These are phyloP conservation scores for Drosophila algonquin DNA, from an alignment of 2,888 invertebrate species.

Conservation along the genomic window DNA sequence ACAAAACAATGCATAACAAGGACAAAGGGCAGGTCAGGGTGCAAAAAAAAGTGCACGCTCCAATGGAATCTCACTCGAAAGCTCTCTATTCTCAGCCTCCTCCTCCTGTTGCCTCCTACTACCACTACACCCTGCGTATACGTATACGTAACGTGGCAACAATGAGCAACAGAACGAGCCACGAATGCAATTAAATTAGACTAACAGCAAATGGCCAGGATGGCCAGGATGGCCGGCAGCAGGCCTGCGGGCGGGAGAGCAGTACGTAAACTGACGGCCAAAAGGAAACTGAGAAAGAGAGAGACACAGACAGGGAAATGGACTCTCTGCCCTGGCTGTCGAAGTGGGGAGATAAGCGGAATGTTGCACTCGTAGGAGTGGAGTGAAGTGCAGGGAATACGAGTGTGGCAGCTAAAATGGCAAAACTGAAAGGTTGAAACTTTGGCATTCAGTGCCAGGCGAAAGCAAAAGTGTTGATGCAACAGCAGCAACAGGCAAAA, in stretches of 20 bases:
- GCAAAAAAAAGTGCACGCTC: constrained; percentile 27
- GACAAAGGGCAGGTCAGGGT: constrained; percentile 33
- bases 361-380: constrained; percentile 1
- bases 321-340: constrained; percentile 9
- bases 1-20: constrained; percentile 47
- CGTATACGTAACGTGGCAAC: constrained; percentile 43
- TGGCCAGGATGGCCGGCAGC: constrained; percentile 25
- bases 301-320: constrained; percentile 3
- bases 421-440: constrained; percentile 35
- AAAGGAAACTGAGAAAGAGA: constrained; percentile 25
- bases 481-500: constrained; percentile 31
- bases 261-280: constrained; percentile 33
- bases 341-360: background rate
- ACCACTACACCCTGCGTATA: constrained; percentile 40
- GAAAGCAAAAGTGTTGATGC: constrained; percentile 42
- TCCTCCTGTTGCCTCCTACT: constrained; percentile 10
- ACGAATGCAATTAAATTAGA: constrained; percentile 54
- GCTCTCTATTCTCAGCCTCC: constrained; percentile 5
- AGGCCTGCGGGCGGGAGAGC: background rate
- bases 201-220: constrained; percentile 43
- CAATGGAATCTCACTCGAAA: constrained; percentile 17
- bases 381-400: constrained; percentile 31
- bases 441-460: constrained; percentile 13
- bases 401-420: constrained; percentile 35
- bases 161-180: constrained; percentile 38